Conservation (phyloP, 2,113 vertebrate genomes). For the Boleophthalmus pectinirostris region DNA sequence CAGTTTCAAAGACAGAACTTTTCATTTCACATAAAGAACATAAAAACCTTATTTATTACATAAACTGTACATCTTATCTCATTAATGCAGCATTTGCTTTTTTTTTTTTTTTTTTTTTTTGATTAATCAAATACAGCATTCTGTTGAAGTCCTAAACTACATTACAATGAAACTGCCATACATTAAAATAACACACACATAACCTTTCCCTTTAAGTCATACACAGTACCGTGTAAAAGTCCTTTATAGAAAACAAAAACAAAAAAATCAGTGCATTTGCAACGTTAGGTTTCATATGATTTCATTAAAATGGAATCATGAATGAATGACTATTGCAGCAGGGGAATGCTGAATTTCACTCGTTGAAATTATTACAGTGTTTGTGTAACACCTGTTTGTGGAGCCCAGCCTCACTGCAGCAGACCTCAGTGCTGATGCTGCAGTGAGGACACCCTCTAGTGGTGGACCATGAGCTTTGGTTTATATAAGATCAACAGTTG, state of each 20-base stretch:
- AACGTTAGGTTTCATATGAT: not conserved
- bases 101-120: not conserved
- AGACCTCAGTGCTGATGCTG: not conserved
- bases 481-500: constrained; percentile 1
- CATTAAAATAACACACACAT: not conserved
- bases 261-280: constrained; percentile 8
- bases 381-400: constrained; percentile 8
- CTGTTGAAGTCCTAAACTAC: not conserved
- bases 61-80: not conserved
- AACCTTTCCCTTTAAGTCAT: not conserved
- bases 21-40: not conserved
- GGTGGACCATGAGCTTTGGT: not conserved
- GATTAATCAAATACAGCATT: not conserved
- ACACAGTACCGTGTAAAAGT: not conserved
- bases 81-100: not conserved
- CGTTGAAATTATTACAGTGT: constrained; percentile 3
- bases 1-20: not conserved
- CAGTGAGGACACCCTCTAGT: constrained; percentile 5
- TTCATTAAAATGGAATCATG: not conserved
- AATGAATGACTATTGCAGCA: not conserved
- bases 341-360: not conserved
- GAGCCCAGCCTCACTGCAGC: constrained; percentile 3
- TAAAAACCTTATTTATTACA: not conserved
- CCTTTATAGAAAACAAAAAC: not conserved
- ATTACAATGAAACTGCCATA: not conserved